phyloP scores from a whole-genome alignment of 2,113 vertebrate genomes.

The Xerus inauris region DNA sequence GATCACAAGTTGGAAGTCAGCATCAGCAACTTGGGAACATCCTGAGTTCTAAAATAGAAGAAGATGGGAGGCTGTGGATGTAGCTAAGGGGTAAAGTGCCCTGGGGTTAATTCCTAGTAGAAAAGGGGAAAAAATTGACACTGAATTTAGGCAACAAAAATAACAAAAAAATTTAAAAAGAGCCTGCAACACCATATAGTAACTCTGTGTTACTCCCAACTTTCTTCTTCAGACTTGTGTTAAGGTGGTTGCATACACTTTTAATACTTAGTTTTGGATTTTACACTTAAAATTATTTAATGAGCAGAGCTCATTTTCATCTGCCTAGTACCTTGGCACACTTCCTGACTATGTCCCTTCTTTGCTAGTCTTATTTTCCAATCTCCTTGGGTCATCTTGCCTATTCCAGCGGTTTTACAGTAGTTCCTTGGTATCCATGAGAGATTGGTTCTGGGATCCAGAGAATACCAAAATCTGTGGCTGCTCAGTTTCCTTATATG shows the following conservation, averaged over 20 bases:
- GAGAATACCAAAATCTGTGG: neutral
- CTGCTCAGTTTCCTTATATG: neutral
- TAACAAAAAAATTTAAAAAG: neutral
- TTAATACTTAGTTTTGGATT: neutral
- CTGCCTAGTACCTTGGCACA: rapidly evolving
- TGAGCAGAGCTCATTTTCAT: rapidly evolving
- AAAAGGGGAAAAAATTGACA: neutral
- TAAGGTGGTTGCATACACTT: neutral
- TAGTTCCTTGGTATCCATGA: neutral
- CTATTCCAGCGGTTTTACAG: neutral
- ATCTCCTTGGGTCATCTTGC: neutral
- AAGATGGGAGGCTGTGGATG: no score
- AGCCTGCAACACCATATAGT: neutral
- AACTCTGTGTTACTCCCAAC: neutral
- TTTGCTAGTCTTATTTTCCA: neutral
- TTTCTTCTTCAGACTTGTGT: neutral
- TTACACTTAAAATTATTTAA: neutral
- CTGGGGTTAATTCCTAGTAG: no score
- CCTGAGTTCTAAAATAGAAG: no score
- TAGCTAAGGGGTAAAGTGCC: no score
- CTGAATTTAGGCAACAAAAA: neutral
- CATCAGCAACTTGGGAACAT: no score
- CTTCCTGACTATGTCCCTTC: neutral
- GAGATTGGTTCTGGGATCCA: neutral
- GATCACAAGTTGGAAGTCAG: no score